Base-by-base conservation (phyloP, 2,888 invertebrate genomes). In the Portevinia maculata region DNA sequence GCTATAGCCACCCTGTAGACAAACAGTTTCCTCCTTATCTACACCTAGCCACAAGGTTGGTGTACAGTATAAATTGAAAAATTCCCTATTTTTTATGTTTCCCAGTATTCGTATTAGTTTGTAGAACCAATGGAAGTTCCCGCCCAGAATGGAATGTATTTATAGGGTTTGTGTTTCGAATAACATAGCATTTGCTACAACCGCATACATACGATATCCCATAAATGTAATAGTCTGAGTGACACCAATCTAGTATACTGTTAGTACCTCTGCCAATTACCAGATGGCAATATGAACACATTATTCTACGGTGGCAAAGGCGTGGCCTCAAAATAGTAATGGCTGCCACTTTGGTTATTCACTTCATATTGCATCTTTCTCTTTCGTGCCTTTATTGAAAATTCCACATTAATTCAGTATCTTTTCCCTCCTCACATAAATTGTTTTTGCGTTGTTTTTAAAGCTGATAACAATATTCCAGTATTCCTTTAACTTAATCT, bases 301-400 rank as follows among this genome's bases (percentile, higher is more conserved):
- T 13, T 32, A 32, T 0, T 37, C 15, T 39, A 69, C 64, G 34
- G 55, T 5, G 4, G 60, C 53, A 39, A 3, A 84, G 85, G 86
- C 50, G 86, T 85, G 85, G 85, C 70, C 55, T 32, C 6, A 75
- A 85, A 85, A 70, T 41, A 70, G 85, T 79, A 59, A 86, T 86
- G 86, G 86, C 85, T 62, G 86, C 84, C 78, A 65, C 37, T 17
- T 13, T 46, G 28, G n/a, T 9, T 53, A 67, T 67, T 1, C 34
- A 55, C 19, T 62, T 46, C 17, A 39, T 7, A 1, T 21, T 6
- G 24, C 1, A 1, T 8, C n/a, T 24, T 3, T 13, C 32, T 46
- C 44, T 59, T 13, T 46, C 32, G 3, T 13, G 11, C 39, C 8
- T 2, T 15, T 7, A n/a, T n/a, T n/a, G n/a, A n/a, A n/a, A n/a